Percentiles rank a stretch among this genome's conserved stretches.
These are phyloP conservation scores for Noctua janthe DNA, from an alignment of 2,888 invertebrate genomes.

Conservation along the genomic window DNA sequence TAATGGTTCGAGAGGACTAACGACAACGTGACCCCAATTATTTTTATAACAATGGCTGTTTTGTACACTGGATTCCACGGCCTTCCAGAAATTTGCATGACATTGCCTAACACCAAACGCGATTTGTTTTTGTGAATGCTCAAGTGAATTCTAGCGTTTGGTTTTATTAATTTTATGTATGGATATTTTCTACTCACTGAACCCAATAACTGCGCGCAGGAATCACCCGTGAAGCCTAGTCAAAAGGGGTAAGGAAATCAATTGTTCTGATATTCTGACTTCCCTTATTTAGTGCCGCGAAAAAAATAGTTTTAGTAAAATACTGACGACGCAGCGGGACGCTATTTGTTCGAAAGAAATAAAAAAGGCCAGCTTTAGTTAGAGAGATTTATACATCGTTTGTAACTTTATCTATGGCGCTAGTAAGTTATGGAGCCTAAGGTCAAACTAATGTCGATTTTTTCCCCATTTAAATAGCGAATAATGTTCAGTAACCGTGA, in stretches of 20 bases:
- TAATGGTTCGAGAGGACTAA: conserved; percentile 77
- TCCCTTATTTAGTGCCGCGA: neutral
- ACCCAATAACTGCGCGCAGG: conserved; percentile 27
- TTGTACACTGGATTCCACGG: conserved; percentile 79
- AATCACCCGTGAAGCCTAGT: neutral
- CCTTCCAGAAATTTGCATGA: conserved; percentile 84
- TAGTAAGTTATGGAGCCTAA: conserved; percentile 52
- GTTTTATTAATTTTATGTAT: conserved; percentile 77
- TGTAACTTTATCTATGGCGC: conserved; percentile 54
- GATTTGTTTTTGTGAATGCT: conserved; percentile 82
- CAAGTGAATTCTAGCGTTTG: conserved; percentile 74
- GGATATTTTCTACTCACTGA: conserved; percentile 72
- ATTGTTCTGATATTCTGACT: conserved; percentile 18
- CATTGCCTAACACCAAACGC: conserved; percentile 81
- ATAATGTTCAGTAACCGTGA: conserved; percentile 72
- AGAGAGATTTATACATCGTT: conserved; percentile 56
- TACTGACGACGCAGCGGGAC: conserved; percentile 39
- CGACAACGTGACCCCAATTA: conserved; percentile 84
- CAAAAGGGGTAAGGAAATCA: conserved; percentile 2
- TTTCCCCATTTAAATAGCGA: conserved; percentile 70
- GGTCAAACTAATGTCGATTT: conserved; percentile 65
- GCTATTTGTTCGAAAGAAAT: conserved; percentile 53
- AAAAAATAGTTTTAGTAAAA: conserved; percentile 31
- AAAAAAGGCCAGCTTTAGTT: conserved; percentile 58
- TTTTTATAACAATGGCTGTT: conserved; percentile 86